Percentiles rank a stretch among this genome's conserved stretches.
Evolutionary conservation across 2,797 vertebrate genomes (phyloP).

Genomic region (Arremon brunneinucha): DNA sequence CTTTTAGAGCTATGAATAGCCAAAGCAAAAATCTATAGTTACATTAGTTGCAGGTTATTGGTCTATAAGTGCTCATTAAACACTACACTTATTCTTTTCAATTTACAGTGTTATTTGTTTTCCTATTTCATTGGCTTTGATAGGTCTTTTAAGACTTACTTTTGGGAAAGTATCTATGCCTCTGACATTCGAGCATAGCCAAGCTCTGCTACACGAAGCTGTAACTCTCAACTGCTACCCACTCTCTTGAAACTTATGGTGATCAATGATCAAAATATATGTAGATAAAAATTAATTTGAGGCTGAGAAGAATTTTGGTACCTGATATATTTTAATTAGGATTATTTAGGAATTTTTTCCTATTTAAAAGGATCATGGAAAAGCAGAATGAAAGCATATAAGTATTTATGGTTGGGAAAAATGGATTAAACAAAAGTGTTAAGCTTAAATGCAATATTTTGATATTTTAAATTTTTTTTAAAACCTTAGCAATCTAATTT

Average conservation of each 20-base stretch:
- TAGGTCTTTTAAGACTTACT: constrained; percentile 8
- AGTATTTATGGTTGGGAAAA: not conserved
- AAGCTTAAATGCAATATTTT: not conserved
- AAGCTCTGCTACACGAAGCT: not conserved
- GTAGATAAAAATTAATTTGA: not conserved
- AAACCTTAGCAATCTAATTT: not conserved
- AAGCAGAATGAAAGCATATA: not conserved
- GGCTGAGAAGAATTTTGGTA: not conserved
- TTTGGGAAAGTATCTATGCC: not conserved
- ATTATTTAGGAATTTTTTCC: not conserved
- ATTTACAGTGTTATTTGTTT: constrained; percentile 43
- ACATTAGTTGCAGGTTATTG: constrained; percentile 61
- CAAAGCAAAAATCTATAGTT: constrained; percentile 63
- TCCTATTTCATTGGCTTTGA: constrained; percentile 68
- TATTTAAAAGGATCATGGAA: not conserved
- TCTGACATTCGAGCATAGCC: not conserved
- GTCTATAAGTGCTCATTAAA: constrained; percentile 70
- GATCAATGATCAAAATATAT: not conserved
- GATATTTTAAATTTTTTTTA: not conserved
- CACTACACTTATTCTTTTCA: constrained; percentile 13
- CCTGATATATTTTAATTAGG: not conserved
- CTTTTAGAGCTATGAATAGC: constrained; percentile 47
- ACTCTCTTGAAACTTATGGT: not conserved
- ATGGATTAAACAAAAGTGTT: not conserved
- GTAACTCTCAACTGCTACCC: not conserved